phyloP scores from a whole-genome alignment of 1,140 invertebrate species.

The Dolichoris vasculosae region DNA sequence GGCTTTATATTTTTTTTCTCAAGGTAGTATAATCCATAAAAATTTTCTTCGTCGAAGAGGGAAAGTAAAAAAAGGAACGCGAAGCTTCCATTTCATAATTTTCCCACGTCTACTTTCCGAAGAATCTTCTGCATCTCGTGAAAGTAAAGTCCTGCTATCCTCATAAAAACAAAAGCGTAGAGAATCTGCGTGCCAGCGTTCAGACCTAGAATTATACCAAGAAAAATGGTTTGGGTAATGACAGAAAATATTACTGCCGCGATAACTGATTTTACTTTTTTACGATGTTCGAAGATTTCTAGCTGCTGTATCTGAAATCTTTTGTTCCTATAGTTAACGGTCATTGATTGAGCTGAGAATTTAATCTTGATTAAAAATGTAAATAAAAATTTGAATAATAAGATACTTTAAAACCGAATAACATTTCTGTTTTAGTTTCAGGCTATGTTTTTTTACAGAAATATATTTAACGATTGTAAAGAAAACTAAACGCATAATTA shows the following conservation, averaged over 20 bases:
- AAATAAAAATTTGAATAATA: neutral
- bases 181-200: conserved; percentile 46
- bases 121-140: conserved; percentile 48
- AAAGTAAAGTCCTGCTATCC: conserved; percentile 48
- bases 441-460: neutral
- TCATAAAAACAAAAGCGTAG: conserved; percentile 50
- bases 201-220: conserved; percentile 45
- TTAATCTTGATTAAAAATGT: neutral
- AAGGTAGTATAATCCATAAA: neutral
- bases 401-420: neutral
- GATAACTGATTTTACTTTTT: conserved; percentile 38
- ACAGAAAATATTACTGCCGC: conserved; percentile 37
- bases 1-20: neutral
- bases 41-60: conserved; percentile 10
- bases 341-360: neutral
- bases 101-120: conserved; percentile 46
- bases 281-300: neutral
- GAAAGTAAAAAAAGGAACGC: conserved; percentile 16
- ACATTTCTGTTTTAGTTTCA: neutral
- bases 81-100: conserved; percentile 36
- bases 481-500: neutral
- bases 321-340: neutral
- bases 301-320: neutral
- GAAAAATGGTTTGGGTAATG: conserved; percentile 49
- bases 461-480: neutral